Base-by-base conservation (phyloP, 2,888 invertebrate genomes). In the Kuschelorhynchus macadamiae region DNA sequence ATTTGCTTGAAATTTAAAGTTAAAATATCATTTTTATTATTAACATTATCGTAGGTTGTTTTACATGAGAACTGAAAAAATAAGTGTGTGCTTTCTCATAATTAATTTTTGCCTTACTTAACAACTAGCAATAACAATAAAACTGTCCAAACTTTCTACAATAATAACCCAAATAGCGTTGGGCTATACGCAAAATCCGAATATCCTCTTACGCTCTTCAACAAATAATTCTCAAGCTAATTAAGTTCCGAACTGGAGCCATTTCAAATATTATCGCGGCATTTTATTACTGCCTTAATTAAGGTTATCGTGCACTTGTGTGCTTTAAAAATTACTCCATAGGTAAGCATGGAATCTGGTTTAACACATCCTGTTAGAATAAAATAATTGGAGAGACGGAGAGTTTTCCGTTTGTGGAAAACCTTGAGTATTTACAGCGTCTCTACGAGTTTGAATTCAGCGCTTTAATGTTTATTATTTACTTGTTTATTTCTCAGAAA, bases 281-380 rank as follows among this genome's bases (percentile, higher is more conserved):
- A 57, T 41, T 66, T 66, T 53, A 60, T 17, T 16, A 17, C 11
- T 25, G 20, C 20, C 30, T 50, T 66, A 66, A 66, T 66, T 59
- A 66, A 59, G 66, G 60, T 52, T 53, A 60, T 41, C 53, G 66
- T 30, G 32, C 59, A 60, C 53, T 66, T 30, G 44, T 49, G 33
- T 59, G 30, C 44, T 66, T 66, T 12, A 50, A 66, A 52, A 52
- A 59, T 32, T 59, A 41, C 42, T 25, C n/a, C n/a, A 50, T 50
- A 9, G 39, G 47, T 36, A 64, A 56, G 56, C 52, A 55, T 44
- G 33, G 18, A 65, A 59, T 44, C 59, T 36, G 46, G 65, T 59
- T 65, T 65, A 65, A 30, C 44, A 21, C 53, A 62, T 62, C 62
- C 62, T 62, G 53, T 55, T 55, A 39, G 20, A 36, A 30, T 44